These are phyloP conservation scores for Platycnemis pennipes DNA, from an alignment of 2,888 invertebrate genomes.

Conservation along the genomic window DNA sequence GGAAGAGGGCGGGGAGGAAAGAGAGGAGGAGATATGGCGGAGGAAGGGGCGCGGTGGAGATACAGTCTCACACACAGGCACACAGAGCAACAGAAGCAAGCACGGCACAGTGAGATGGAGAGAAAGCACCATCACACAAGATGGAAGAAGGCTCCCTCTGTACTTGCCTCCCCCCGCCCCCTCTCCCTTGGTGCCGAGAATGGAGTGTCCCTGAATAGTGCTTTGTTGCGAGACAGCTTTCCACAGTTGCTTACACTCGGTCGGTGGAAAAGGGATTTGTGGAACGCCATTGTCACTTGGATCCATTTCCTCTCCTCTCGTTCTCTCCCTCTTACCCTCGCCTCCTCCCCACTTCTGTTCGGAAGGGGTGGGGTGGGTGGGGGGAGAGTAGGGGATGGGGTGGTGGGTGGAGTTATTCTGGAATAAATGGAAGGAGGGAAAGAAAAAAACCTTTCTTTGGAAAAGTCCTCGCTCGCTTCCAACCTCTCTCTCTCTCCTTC, in stretches of 20 bases:
- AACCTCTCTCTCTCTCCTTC: not conserved
- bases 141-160: slow-evolving; percentile 28
- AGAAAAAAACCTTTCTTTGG: slow-evolving; percentile 38
- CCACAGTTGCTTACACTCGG: slow-evolving; percentile 67
- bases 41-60: not conserved
- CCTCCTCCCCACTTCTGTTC: not conserved
- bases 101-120: slow-evolving; percentile 5
- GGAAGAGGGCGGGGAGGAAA: not conserved
- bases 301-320: slow-evolving; percentile 57
- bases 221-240: slow-evolving; percentile 65
- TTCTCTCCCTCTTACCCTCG: too few relatives aligned
- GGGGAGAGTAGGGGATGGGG: not conserved
- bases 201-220: slow-evolving; percentile 37
- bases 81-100: slow-evolving; percentile 23
- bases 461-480: slow-evolving; percentile 12
- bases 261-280: slow-evolving; percentile 66
- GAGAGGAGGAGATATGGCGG: not conserved
- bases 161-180: not conserved
- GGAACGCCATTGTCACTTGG: slow-evolving; percentile 56
- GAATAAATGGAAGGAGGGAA: slow-evolving; percentile 50
- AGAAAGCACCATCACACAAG: slow-evolving; percentile 2
- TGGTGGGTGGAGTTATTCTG: slow-evolving; percentile 54
- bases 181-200: not conserved
- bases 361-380: not conserved
- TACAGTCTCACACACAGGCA: not conserved